These are phyloP conservation scores for Lochmaea crataegi DNA, from an alignment of 2,888 invertebrate species.

Conservation along the genomic window DNA sequence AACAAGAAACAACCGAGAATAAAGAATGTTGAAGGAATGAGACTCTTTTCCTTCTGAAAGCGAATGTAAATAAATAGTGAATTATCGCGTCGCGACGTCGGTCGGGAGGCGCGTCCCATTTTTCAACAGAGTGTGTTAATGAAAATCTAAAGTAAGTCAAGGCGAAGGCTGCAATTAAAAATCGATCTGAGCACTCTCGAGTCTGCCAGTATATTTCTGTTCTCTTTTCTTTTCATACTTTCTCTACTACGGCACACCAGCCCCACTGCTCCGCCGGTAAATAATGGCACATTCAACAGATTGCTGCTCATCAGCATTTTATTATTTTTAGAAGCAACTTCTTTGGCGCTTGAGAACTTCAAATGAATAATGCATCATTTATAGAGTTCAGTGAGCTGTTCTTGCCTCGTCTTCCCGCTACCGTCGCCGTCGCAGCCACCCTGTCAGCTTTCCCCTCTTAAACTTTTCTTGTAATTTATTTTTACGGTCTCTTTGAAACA, in stretches of 20 bases:
- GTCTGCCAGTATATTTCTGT: slow-evolving; percentile 46
- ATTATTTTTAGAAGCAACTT: slow-evolving; percentile 63
- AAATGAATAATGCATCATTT: slow-evolving; percentile 61
- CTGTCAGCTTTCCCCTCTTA: slow-evolving; percentile 43
- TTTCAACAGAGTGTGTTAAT: slow-evolving; percentile 60
- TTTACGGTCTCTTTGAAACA: slow-evolving; percentile 50
- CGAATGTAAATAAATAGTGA: slow-evolving; percentile 59
- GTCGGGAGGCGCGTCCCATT: slow-evolving; percentile 52
- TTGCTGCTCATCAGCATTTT: slow-evolving; percentile 66
- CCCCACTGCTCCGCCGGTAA: slow-evolving; percentile 51
- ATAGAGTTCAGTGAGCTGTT: slow-evolving; percentile 55
- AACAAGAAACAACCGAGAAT: background rate
- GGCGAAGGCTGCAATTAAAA: slow-evolving; percentile 68
- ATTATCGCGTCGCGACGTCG: slow-evolving; percentile 55
- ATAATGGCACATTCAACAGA: slow-evolving; percentile 66
- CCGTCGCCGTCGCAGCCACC: background rate
- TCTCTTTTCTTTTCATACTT: slow-evolving; percentile 49
- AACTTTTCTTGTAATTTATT: slow-evolving; percentile 55
- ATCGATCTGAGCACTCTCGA: slow-evolving; percentile 63
- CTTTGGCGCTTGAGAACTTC: slow-evolving; percentile 54
- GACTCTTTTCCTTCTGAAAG: slow-evolving; percentile 39
- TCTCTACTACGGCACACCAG: slow-evolving; percentile 45
- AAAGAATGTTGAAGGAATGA: slow-evolving; percentile 2
- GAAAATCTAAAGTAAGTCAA: slow-evolving; percentile 67
- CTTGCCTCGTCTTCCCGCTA: slow-evolving; percentile 27